phyloP scores from a whole-genome alignment of 2,797 vertebrate species.

The Mus spretus region DNA sequence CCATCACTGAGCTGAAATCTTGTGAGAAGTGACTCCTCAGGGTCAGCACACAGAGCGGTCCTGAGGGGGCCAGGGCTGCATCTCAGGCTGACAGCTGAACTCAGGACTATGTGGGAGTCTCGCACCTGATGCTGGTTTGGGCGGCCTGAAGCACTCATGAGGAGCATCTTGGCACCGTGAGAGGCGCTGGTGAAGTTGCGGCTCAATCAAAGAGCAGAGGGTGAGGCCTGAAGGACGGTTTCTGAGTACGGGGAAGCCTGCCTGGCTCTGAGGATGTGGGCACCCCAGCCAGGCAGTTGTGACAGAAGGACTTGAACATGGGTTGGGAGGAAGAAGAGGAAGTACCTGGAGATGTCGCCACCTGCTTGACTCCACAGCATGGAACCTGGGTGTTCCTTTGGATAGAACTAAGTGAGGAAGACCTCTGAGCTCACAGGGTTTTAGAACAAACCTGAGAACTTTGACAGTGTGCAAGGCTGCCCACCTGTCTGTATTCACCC shows the following conservation, averaged over 20 bases:
- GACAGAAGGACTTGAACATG: accelerated
- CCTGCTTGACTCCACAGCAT: no score
- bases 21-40: neutral
- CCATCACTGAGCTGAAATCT: neutral
- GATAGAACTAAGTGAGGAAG: neutral
- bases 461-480: accelerated
- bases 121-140: no score
- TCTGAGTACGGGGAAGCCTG: neutral
- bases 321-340: neutral
- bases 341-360: accelerated
- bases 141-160: neutral
- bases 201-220: neutral
- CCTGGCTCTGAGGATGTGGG: neutral
- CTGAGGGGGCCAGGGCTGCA: neutral
- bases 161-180: neutral
- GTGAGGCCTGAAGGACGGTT: neutral
- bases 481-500: neutral
- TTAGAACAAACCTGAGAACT: neutral
- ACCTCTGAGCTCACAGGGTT: neutral
- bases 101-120: neutral
- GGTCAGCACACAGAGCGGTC: neutral
- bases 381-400: accelerated
- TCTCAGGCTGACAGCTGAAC: neutral
- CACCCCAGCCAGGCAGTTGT: neutral
- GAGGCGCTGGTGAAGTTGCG: neutral